Evolutionary conservation across 2,113 vertebrate genomes (phyloP).

Genomic region (Falcunculus frontatus): DNA sequence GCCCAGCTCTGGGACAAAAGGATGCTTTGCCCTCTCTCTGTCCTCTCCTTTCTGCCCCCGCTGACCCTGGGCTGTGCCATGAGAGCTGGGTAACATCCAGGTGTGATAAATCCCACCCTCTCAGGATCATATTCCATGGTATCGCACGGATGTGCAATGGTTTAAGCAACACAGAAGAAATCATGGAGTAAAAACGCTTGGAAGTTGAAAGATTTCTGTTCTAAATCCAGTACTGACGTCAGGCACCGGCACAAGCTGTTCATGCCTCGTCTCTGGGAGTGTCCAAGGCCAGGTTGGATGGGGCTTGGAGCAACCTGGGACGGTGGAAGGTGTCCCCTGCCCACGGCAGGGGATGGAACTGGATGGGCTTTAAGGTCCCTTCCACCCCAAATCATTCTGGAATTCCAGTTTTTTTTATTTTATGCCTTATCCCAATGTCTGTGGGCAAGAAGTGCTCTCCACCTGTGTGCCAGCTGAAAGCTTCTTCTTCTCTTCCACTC

Average conservation of each 20-base stretch:
- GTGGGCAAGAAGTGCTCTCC: background rate
- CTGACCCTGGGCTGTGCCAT: background rate
- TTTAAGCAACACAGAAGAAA: background rate
- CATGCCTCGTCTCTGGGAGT: background rate
- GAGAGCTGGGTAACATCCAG: background rate
- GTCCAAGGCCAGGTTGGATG: fast-evolving
- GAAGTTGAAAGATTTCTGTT: background rate
- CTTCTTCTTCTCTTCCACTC: background rate
- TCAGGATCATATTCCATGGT: fast-evolving
- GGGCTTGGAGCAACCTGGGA: background rate
- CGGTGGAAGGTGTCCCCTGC: background rate
- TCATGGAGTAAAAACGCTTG: background rate
- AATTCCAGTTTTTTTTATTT: background rate
- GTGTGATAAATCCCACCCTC: background rate
- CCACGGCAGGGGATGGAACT: too few relatives aligned
- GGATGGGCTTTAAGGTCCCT: background rate
- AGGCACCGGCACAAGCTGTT: background rate
- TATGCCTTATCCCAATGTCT: background rate
- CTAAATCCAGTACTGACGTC: background rate
- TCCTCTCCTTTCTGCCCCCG: background rate
- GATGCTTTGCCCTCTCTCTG: background rate
- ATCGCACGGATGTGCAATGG: background rate
- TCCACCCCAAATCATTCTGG: background rate
- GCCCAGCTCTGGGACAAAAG: background rate
- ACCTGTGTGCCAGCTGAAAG: background rate